A percentile compares a stretch with the other conserved stretches of the same genome.
Conservation (phyloP, 2,113 vertebrate genomes). For the Charina bottae region DNA sequence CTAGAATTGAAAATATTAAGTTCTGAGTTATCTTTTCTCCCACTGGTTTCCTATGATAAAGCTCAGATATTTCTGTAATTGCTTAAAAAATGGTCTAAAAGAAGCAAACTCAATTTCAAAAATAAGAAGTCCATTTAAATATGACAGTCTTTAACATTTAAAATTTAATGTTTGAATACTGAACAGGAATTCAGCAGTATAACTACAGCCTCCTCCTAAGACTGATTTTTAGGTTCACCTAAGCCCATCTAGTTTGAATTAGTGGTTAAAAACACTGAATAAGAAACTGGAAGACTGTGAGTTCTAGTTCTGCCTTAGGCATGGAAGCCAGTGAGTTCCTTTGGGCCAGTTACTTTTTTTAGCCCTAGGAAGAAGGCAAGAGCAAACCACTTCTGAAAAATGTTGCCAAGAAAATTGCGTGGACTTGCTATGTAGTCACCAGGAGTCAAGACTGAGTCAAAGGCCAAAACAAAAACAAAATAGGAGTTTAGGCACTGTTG, state of each 20-base stretch:
- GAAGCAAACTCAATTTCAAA: background rate
- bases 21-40: background rate
- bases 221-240: background rate
- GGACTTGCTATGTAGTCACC: background rate
- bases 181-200: background rate
- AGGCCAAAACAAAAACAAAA: background rate
- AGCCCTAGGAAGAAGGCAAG: background rate
- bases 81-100: background rate
- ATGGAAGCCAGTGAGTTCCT: background rate
- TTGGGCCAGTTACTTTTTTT: background rate
- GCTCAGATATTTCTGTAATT: conserved; percentile 7
- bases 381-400: background rate
- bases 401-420: background rate
- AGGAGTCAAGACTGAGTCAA: background rate
- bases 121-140: background rate
- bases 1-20: background rate
- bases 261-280: background rate
- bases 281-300: background rate
- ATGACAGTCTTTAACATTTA: background rate
- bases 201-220: conserved; percentile 30
- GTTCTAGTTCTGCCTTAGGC: background rate
- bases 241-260: background rate
- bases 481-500: background rate
- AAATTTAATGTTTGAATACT: background rate
- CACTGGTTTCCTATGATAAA: conserved; percentile 21